Percentiles rank a stretch among this genome's conserved stretches.
Evolutionary conservation across 1,140 invertebrate genomes (phyloP).

Genomic region (Monochamus saltuarius): DNA sequence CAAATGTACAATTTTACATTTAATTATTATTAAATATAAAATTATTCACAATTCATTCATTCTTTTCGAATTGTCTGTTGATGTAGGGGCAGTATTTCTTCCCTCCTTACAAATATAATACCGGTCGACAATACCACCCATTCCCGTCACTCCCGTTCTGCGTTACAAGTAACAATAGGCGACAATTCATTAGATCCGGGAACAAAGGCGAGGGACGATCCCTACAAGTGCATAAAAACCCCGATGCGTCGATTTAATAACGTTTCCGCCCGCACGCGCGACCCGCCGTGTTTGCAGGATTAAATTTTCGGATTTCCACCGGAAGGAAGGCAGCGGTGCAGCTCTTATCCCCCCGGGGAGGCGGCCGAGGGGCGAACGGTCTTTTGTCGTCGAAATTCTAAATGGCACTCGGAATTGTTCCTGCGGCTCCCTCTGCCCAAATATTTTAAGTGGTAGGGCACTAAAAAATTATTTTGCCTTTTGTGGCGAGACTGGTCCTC

Average conservation of each 20-base stretch:
- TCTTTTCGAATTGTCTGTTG: too few relatives aligned
- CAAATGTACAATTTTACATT: too few relatives aligned
- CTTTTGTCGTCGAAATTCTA: neutral
- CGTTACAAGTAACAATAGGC: constrained; percentile 25
- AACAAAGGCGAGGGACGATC: constrained; percentile 20
- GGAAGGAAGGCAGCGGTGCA: constrained; percentile 12
- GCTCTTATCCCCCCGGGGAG: neutral
- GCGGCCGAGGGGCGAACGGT: neutral
- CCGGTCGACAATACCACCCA: constrained; percentile 3
- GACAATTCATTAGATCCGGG: constrained; percentile 30
- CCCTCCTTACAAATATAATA: constrained; percentile 17
- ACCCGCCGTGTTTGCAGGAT: constrained; percentile 19
- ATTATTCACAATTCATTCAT: too few relatives aligned
- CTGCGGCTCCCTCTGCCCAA: too few relatives aligned
- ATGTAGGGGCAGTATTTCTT: too few relatives aligned
- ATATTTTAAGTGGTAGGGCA: too few relatives aligned
- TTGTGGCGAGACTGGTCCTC: too few relatives aligned
- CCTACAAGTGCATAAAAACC: constrained; percentile 43
- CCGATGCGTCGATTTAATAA: constrained; percentile 48
- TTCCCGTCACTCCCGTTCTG: constrained; percentile 18
- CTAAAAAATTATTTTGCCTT: too few relatives aligned
- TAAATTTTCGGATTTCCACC: constrained; percentile 31
- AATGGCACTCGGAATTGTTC: neutral
- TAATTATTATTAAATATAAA: too few relatives aligned
- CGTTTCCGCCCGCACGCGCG: constrained; percentile 44